A percentile compares a stretch with the other conserved stretches of the same genome.
Conservation (phyloP, 2,888 invertebrate species). For the Drosophila prolongata region DNA sequence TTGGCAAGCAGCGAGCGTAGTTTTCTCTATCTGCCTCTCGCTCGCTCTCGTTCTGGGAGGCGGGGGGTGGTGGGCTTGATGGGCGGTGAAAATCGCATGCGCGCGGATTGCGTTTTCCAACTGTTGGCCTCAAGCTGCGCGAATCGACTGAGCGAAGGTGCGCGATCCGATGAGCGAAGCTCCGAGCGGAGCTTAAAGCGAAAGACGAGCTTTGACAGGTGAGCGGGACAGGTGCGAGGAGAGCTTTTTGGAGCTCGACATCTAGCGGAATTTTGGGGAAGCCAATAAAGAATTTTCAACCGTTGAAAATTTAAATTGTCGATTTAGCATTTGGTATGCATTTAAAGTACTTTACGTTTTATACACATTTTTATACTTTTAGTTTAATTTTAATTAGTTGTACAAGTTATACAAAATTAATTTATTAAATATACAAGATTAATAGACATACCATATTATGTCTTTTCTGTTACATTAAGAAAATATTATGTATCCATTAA, state of each 20-base stretch:
- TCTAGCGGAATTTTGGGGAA: neutral
- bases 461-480: too few relatives aligned
- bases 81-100: constrained; percentile 48
- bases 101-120: constrained; percentile 55
- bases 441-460: too few relatives aligned
- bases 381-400: too few relatives aligned
- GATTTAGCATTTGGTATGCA: too few relatives aligned
- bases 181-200: constrained; percentile 9
- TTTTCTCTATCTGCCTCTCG: constrained; percentile 30
- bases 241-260: neutral
- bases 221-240: constrained; percentile 11
- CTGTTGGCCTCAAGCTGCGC: constrained; percentile 70
- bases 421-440: too few relatives aligned
- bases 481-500: too few relatives aligned
- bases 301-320: constrained; percentile 1
- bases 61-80: constrained; percentile 44
- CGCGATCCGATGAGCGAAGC: constrained; percentile 8
- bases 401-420: too few relatives aligned
- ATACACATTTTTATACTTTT: too few relatives aligned
- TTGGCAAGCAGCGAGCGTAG: constrained; percentile 32
- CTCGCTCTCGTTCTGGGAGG: constrained; percentile 25
- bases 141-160: constrained; percentile 61
- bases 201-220: constrained; percentile 14
- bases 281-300: neutral
- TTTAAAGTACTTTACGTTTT: too few relatives aligned